phyloP scores from a whole-genome alignment of 2,888 invertebrate genomes.

The Erpobdella octoculata region DNA sequence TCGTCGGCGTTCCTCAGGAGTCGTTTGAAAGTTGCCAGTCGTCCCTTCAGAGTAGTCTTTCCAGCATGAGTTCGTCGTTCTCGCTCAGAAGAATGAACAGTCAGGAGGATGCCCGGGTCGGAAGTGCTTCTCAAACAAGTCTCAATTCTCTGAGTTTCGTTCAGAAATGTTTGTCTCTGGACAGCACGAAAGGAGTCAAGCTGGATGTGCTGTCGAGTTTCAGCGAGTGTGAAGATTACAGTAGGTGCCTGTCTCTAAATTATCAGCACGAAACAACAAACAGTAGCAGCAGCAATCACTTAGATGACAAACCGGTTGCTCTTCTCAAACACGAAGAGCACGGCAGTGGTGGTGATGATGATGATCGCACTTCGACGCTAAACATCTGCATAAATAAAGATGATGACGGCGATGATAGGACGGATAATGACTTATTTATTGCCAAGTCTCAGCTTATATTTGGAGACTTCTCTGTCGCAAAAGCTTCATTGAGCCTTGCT shows the following conservation, averaged over 20 bases:
- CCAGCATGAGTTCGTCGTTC: not conserved
- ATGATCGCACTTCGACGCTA: no score
- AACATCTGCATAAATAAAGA: no score
- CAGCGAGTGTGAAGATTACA: not conserved
- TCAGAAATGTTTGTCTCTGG: not conserved
- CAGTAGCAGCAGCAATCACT: no score
- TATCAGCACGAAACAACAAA: not conserved
- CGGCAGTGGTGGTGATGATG: no score
- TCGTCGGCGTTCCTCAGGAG: not conserved
- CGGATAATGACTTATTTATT: no score
- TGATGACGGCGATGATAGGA: no score
- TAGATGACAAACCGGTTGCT: no score
- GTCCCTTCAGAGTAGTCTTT: constrained; percentile 3
- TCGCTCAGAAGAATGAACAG: not conserved
- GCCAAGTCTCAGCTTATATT: no score
- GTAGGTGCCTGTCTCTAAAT: not conserved
- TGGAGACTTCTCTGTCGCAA: not conserved
- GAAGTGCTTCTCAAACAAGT: not conserved
- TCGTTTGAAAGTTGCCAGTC: constrained; percentile 9
- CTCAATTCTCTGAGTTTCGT: not conserved
- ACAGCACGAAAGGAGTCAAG: not conserved
- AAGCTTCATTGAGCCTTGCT: no score
- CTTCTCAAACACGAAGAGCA: no score
- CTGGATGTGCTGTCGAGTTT: not conserved
- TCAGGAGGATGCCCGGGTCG: not conserved